Base-by-base conservation (phyloP, 2,113 vertebrate genomes). In the Microcebus tavaratra region DNA sequence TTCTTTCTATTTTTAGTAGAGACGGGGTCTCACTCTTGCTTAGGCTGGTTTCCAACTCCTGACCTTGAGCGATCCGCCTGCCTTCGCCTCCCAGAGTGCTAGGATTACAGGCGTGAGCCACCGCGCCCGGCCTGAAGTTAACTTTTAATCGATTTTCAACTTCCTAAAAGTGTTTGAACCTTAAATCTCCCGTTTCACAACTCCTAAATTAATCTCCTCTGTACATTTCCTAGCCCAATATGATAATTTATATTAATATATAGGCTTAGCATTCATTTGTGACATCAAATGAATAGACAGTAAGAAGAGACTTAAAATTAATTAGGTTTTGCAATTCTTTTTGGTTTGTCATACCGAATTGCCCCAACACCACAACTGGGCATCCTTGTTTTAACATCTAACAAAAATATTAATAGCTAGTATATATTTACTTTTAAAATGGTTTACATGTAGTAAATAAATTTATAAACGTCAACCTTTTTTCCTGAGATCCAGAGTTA, bases 121-220 rank as follows among this genome's bases (percentile, higher is more conserved):
- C 45, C 8, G 45, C 8, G 45, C 45, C 45, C 7, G 45, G 45
- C 45, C 45, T 31, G 34, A 50, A 85, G 63, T 65, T 76, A 70
- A 90, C n/a, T 97, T 94, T 27, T 73, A 76, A 59, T 94, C 73
- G 68, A 34, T 72, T 93, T 94, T 83, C 21, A 73, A n/a, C 48
- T n/a, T 78, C 86, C 70, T 96, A n/a, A 88, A 73, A 63, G 42
- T 57, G 18, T 39, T 87, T 93, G 20, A 61, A 65, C 93, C 84
- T 42, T 83, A 89, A 86, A 31, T 61, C 3, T 45, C 34, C 29
- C 85, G 4, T 91, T 96, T 93, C 10, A 82, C 25, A 84, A 36
- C 48, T 93, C 34, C n/a, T 63, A 45, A 95, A 73, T 92, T 57
- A 48, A 65, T 91, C 63, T 89, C 36, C 59, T 86, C 42, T 87